phyloP scores from a whole-genome alignment of 2,888 invertebrate species.

The Muschampia plurimacula region DNA sequence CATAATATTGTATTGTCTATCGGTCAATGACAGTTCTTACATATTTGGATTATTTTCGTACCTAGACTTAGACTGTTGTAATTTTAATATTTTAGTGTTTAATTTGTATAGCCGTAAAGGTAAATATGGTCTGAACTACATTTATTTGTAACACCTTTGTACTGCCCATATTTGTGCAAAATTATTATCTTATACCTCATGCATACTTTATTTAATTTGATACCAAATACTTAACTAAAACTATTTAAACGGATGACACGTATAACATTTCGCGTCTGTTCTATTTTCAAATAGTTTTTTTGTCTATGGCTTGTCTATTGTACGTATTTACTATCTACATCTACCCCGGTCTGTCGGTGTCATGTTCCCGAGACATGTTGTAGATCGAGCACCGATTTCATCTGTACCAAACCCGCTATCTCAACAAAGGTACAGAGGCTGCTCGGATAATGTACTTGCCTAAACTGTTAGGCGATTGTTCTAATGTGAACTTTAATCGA shows the following conservation, averaged over 20 bases:
- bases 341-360: background rate
- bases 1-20: too few species aligned
- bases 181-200: too few species aligned
- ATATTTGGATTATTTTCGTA: too few species aligned
- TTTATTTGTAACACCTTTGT: too few species aligned
- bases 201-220: too few species aligned
- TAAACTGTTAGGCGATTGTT: conserved; percentile 58
- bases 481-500: background rate
- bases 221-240: background rate
- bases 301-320: background rate
- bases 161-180: too few species aligned
- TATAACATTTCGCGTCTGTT: background rate
- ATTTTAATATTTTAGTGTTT: too few species aligned
- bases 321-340: background rate
- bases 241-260: background rate
- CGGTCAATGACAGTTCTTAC: too few species aligned
- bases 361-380: conserved; percentile 28
- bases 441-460: conserved; percentile 54
- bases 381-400: conserved; percentile 40
- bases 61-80: too few species aligned
- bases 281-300: background rate
- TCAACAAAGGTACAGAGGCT: conserved; percentile 60
- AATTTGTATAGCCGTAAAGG: too few species aligned
- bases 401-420: conserved; percentile 60
- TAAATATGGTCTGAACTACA: too few species aligned